A percentile compares a stretch with the other conserved stretches of the same genome.
Conservation (phyloP, 2,888 invertebrate genomes). For the Nymphalis c-album region DNA sequence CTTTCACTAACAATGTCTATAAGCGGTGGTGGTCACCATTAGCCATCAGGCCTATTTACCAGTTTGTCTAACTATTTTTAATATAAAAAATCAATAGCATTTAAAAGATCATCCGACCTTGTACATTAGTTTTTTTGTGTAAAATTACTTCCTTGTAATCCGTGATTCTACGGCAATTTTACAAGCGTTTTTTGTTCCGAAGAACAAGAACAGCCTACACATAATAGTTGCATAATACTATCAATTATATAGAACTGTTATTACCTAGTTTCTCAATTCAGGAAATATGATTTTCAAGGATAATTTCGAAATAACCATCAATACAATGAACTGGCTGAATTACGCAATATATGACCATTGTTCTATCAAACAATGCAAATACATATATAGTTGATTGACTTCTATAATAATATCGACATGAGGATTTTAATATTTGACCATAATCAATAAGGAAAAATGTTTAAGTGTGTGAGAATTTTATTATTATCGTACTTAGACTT, state of each 20-base stretch:
- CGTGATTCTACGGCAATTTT: no score
- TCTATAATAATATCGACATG: neutral
- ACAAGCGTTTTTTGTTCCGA: no score
- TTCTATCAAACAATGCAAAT: neutral
- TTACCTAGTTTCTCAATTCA: conserved; percentile 17
- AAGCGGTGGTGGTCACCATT: no score
- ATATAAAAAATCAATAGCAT: no score
- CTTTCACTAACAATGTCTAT: no score
- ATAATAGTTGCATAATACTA: conserved; percentile 1
- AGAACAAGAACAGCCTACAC: neutral
- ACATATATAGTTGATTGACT: neutral
- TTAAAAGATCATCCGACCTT: no score
- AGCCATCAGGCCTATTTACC: no score
- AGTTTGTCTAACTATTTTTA: no score
- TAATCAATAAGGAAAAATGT: neutral
- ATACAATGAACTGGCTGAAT: conserved; percentile 26
- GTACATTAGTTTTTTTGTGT: no score
- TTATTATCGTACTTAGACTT: neutral
- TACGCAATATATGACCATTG: conserved; percentile 22
- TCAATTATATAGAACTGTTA: neutral
- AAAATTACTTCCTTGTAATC: no score
- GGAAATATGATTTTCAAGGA: conserved; percentile 29
- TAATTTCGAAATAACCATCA: conserved; percentile 17
- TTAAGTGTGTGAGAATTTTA: neutral
- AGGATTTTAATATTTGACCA: neutral